Evolutionary conservation across 1,140 invertebrate species (phyloP).

Genomic region (Penaeus chinensis): DNA sequence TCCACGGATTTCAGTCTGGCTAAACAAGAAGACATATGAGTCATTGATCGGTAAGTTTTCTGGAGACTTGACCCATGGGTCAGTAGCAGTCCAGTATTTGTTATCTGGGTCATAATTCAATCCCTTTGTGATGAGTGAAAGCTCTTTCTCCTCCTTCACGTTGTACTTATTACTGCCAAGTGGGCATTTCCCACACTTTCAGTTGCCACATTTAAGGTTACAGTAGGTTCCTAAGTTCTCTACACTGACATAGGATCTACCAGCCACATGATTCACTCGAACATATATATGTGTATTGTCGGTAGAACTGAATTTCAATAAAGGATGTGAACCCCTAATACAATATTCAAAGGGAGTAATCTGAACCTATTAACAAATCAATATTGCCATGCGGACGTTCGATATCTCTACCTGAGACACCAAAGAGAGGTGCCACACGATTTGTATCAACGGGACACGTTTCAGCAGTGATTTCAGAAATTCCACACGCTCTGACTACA

Average conservation of each 20-base stretch:
- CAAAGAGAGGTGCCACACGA: neutral
- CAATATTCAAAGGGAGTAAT: too few species aligned
- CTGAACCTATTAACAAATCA: too few species aligned
- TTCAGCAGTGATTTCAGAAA: slow-evolving; percentile 27
- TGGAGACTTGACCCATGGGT: slow-evolving; percentile 36
- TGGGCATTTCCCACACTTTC: slow-evolving; percentile 46
- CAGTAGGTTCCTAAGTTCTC: too few species aligned
- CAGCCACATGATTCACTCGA: too few species aligned
- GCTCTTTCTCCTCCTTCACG: slow-evolving; percentile 37
- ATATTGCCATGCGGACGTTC: too few species aligned
- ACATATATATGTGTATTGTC: too few species aligned
- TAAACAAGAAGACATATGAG: neutral
- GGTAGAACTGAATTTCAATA: too few species aligned
- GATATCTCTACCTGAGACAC: too few species aligned
- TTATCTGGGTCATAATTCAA: neutral
- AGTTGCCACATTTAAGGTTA: slow-evolving; percentile 27
- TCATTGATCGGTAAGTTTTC: slow-evolving; percentile 34
- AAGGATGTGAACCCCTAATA: too few species aligned
- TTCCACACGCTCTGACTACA: slow-evolving; percentile 17
- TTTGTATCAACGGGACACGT: neutral
- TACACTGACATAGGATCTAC: too few species aligned
- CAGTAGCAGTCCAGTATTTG: slow-evolving; percentile 5
- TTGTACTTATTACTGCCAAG: slow-evolving; percentile 23
- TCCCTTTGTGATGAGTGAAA: slow-evolving; percentile 38
- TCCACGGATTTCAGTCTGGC: slow-evolving; percentile 36